phyloP scores from a whole-genome alignment of 2,888 invertebrate species.

The Pycnomerus fuliginosus region DNA sequence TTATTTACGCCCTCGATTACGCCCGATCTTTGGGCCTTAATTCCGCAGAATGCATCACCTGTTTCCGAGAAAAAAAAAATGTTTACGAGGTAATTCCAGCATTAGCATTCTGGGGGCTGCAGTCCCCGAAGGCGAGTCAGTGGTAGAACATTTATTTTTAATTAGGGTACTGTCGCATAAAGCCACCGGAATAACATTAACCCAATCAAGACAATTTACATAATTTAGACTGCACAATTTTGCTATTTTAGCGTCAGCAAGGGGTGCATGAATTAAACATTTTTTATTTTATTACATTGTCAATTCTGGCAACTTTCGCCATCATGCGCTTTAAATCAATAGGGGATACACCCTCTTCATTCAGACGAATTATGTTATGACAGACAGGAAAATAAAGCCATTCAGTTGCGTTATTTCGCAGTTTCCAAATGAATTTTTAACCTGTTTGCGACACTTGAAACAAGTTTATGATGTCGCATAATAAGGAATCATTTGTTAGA shows the following conservation, averaged over 20 bases:
- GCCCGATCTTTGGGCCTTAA: too few relatives aligned
- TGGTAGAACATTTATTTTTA: constrained; percentile 24
- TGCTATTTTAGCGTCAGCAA: neutral
- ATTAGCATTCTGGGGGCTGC: constrained; percentile 27
- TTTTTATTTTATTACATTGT: constrained; percentile 12
- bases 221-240: constrained; percentile 2
- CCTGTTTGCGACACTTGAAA: constrained; percentile 6
- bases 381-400: constrained; percentile 18
- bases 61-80: too few relatives aligned
- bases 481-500: constrained; percentile 7
- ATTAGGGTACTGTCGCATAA: constrained; percentile 17
- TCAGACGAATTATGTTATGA: constrained; percentile 14
- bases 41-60: too few relatives aligned
- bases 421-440: neutral
- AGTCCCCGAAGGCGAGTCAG: constrained; percentile 23
- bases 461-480: constrained; percentile 12
- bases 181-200: constrained; percentile 12
- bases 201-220: constrained; percentile 12
- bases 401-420: too few relatives aligned
- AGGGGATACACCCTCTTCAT: constrained; percentile 18
- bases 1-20: constrained; percentile 3
- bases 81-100: too few relatives aligned
- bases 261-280: constrained; percentile 9
- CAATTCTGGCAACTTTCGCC: constrained; percentile 19
- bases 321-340: constrained; percentile 20